phyloP scores from a whole-genome alignment of 2,113 vertebrate species.

The Dolichotis patagonum region DNA sequence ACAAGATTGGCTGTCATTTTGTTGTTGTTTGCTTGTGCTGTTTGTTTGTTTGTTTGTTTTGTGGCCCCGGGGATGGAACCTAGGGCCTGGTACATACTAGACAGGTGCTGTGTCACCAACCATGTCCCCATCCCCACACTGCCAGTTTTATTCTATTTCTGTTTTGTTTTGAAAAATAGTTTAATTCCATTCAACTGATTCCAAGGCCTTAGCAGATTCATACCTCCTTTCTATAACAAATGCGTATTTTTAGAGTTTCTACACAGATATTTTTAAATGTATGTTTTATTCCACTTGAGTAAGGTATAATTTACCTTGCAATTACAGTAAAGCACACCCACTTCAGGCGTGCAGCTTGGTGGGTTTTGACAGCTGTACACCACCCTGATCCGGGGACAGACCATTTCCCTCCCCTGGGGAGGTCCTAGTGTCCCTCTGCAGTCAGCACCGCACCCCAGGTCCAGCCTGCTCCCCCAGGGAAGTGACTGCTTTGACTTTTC shows the following conservation, averaged over 20 bases:
- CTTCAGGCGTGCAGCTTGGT: not conserved
- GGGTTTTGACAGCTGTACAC: not conserved
- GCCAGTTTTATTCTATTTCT: not conserved
- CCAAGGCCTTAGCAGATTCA: not conserved
- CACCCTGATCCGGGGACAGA: not conserved
- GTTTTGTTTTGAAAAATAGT: not conserved
- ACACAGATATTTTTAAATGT: slow-evolving; percentile 19
- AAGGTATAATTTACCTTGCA: slow-evolving; percentile 12
- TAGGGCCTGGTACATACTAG: not conserved
- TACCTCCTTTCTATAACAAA: not conserved
- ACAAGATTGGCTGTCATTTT: not conserved
- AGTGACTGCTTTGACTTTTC: slow-evolving; percentile 44
- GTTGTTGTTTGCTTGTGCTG: not conserved
- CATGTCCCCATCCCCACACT: not conserved
- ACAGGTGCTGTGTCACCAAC: not conserved
- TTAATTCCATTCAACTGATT: not conserved
- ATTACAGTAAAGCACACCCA: not conserved
- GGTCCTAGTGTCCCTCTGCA: not conserved
- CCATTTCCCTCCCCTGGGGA: not conserved
- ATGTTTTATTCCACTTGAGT: slow-evolving; percentile 3
- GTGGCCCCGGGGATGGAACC: not conserved
- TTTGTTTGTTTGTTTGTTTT: not conserved
- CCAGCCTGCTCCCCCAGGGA: not conserved
- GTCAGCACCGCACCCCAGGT: not conserved
- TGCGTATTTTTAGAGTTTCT: not conserved